Percentiles rank a stretch among this genome's conserved stretches.
Conservation (phyloP, 2,888 invertebrate genomes). For the Gymnoscelis rufifasciata region DNA sequence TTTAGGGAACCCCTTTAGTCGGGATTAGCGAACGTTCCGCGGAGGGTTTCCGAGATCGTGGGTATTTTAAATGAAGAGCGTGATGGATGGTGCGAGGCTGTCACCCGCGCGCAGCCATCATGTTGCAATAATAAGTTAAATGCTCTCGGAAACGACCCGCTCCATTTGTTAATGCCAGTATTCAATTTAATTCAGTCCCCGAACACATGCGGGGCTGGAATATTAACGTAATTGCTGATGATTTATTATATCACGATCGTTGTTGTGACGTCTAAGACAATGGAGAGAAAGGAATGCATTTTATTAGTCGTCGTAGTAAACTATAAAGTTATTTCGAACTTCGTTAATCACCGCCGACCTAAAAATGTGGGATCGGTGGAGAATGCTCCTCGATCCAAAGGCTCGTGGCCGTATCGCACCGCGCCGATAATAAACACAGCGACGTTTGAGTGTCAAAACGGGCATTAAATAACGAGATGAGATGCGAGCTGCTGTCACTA, state of each 20-base stretch:
- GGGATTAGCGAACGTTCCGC: constrained; percentile 62
- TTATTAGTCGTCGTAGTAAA: constrained; percentile 27
- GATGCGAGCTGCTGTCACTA: constrained; percentile 65
- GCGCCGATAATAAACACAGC: constrained; percentile 61
- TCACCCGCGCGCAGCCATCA: constrained; percentile 61
- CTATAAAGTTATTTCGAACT: constrained; percentile 46
- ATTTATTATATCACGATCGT: constrained; percentile 28
- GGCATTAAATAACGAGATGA: constrained; percentile 69
- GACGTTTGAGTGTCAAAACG: constrained; percentile 70
- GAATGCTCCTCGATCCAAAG: constrained; percentile 52
- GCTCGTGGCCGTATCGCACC: constrained; percentile 57
- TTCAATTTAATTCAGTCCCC: constrained; percentile 75
- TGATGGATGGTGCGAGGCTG: constrained; percentile 74
- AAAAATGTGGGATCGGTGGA: constrained; percentile 46
- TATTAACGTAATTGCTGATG: constrained; percentile 58
- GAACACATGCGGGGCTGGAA: constrained; percentile 63
- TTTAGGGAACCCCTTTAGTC: constrained; percentile 55
- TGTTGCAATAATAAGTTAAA: constrained; percentile 74
- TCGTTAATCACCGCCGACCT: constrained; percentile 44
- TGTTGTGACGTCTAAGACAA: constrained; percentile 16
- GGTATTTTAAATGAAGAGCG: constrained; percentile 75
- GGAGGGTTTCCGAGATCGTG: constrained; percentile 67
- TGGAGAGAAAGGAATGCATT: constrained; percentile 23
- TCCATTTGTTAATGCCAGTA: constrained; percentile 77
- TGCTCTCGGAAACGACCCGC: constrained; percentile 68